These are phyloP conservation scores for Hiodon tergisus DNA, from an alignment of 2,113 vertebrate genomes.

Conservation along the genomic window DNA sequence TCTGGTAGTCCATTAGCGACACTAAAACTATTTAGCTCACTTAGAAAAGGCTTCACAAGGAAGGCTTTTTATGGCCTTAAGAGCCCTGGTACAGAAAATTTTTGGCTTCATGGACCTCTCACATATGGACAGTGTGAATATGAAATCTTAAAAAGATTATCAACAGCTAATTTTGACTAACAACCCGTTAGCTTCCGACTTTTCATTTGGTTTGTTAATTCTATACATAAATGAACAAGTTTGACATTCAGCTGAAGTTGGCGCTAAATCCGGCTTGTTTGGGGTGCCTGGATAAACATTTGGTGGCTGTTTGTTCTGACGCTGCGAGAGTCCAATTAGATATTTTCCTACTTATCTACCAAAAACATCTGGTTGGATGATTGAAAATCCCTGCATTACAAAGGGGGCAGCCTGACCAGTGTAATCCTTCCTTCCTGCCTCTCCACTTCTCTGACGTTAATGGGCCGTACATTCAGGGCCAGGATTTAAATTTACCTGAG, in stretches of 20 bases:
- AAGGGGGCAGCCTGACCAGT: not conserved
- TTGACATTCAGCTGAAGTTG: not conserved
- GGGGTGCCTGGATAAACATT: not conserved
- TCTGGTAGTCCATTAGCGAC: not conserved
- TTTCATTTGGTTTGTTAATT: not conserved
- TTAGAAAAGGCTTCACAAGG: not conserved
- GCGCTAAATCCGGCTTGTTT: not conserved
- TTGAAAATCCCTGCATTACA: conserved; percentile 3
- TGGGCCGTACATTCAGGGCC: not conserved
- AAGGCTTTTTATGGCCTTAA: not conserved
- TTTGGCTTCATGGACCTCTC: not conserved
- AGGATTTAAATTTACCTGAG: conserved; percentile 1
- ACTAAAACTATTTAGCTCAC: conserved; percentile 12
- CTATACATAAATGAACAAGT: not conserved
- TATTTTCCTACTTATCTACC: conserved; percentile 7
- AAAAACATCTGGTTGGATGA: conserved; percentile 3
- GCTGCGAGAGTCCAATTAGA: conserved; percentile 8
- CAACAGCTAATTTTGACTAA: conserved; percentile 7
- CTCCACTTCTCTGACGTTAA: not conserved
- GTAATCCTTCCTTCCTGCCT: not conserved
- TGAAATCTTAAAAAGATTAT: conserved; percentile 10
- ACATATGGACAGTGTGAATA: not conserved
- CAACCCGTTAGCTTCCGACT: not conserved
- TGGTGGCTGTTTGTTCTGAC: conserved; percentile 2
- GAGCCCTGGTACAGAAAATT: not conserved